Evolutionary conservation across 1,140 invertebrate genomes (phyloP), one percentile per base, ranked within the genome.

Genomic region (Drosophila baimaii): DNA sequence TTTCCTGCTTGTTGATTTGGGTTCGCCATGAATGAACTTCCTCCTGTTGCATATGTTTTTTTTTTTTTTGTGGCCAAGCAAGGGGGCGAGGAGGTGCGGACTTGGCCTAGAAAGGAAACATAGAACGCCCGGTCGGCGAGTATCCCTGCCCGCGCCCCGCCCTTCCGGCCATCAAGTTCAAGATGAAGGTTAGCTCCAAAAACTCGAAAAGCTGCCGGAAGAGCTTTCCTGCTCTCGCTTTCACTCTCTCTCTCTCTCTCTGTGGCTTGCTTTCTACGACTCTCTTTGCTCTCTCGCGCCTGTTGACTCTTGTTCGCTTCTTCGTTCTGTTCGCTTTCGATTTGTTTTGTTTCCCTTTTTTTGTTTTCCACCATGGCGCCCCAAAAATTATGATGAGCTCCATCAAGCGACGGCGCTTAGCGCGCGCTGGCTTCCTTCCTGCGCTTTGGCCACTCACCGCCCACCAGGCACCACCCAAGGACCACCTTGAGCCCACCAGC

Each of bases 1-100:
- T 65, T 31, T 25, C 1, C 13, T 1, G 59, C 52, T 64, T 70
- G 46, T 54, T 63, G 63, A 63, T 72, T 46, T 86, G 75, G 66
- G 79, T 73, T 65, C 68, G 78, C 63, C 80, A 89, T 89, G 84
- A 89, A 89, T 89, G 84, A 90, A 89, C 77, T 81, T 78, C 85
- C 85, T 89, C 84, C 84, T 89, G 84, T 89, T 89, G 84, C 84
- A 89, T 89, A 89, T 89, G 85, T 89, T 89, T 84, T 37, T 52
- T 33, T 33, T 35, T 33, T 35, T 37, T 37, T 81, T 78, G 80
- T 73, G 82, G 74, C 77, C 71, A 55, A 72, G 49, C 41, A 59
- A 55, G 41, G 61, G 41, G 61, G 31, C 54, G 51, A 65, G 49
- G 61, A 66, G 68, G 37, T n/a, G 49, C 64, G 58, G 49, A 31